phyloP scores from a whole-genome alignment of 1,140 invertebrate species.

The Oscheius sp. region DNA sequence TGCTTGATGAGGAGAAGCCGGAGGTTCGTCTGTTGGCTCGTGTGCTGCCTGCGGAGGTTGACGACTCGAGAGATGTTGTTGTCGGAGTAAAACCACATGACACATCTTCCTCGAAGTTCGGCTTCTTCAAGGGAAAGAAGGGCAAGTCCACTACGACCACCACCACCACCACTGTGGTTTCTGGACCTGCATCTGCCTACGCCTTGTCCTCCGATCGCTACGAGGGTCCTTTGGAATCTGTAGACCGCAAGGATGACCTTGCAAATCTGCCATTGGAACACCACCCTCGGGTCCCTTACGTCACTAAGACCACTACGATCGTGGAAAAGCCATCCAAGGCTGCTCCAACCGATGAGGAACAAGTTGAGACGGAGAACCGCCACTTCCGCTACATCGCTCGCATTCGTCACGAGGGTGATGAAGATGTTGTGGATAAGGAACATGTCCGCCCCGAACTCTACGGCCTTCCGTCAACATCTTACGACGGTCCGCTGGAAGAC shows the following conservation, averaged over 20 bases:
- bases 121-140: conserved; percentile 14
- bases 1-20: not conserved
- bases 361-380: too few species aligned
- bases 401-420: too few species aligned
- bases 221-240: not conserved
- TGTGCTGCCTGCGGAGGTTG: not conserved
- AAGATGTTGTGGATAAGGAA: too few species aligned
- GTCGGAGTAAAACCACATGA: not conserved
- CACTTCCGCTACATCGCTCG: too few species aligned
- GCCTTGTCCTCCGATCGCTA: not conserved
- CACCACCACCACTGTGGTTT: not conserved
- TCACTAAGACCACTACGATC: too few species aligned
- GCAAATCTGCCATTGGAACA: not conserved
- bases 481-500: too few species aligned
- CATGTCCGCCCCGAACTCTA: too few species aligned
- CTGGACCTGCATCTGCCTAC: not conserved
- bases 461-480: too few species aligned
- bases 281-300: too few species aligned
- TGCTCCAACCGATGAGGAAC: too few species aligned
- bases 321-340: too few species aligned
- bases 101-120: not conserved
- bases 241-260: not conserved
- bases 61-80: too few species aligned
- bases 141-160: not conserved
- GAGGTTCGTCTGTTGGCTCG: conserved; percentile 2